phyloP scores from a whole-genome alignment of 2,797 vertebrate genomes.

The Clarias laeviceps region DNA sequence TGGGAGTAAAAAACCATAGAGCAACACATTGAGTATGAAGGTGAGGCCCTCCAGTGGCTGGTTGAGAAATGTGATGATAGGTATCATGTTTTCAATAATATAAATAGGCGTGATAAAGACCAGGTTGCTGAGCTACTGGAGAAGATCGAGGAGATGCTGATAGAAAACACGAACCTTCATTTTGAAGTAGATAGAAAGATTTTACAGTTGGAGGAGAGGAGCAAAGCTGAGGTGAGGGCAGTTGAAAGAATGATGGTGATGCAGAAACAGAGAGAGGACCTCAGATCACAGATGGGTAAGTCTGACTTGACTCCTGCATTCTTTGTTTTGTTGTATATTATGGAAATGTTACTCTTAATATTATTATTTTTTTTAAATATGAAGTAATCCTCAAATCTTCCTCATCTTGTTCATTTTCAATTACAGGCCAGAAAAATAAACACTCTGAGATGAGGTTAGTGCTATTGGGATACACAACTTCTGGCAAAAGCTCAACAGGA shows the following conservation, averaged over 20 bases:
- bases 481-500: slow-evolving; percentile 23
- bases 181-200: neutral
- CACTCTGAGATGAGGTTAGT: slow-evolving; percentile 26
- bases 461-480: slow-evolving; percentile 12
- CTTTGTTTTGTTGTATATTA: too few species aligned
- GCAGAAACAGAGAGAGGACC: neutral
- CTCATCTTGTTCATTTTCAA: neutral
- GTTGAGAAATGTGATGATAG: slow-evolving; percentile 14
- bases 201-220: neutral
- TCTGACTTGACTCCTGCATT: neutral
- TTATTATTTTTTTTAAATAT: too few species aligned
- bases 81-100: slow-evolving; percentile 10
- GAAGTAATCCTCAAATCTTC: neutral
- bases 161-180: neutral
- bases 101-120: neutral
- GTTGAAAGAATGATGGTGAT: neutral
- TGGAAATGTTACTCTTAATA: too few species aligned
- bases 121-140: slow-evolving; percentile 16
- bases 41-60: slow-evolving; percentile 5
- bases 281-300: neutral
- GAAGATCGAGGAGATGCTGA: slow-evolving; percentile 9
- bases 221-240: neutral
- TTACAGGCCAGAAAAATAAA: neutral
- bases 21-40: slow-evolving; percentile 8
- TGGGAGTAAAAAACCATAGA: slow-evolving; percentile 8